Conservation (phyloP, 2,113 vertebrate genomes). For the Gymnarchus niloticus region DNA sequence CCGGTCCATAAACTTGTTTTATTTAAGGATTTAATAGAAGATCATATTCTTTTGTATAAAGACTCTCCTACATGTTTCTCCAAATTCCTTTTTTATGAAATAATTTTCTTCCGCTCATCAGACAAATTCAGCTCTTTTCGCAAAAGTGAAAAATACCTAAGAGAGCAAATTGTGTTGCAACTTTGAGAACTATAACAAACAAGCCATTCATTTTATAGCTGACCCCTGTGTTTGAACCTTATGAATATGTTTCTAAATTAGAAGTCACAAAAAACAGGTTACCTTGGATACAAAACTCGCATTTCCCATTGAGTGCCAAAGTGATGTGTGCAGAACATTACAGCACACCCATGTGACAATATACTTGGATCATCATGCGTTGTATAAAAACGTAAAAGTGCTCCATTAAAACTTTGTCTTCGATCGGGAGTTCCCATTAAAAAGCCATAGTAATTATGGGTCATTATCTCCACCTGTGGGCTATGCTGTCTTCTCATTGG, state of each 20-base stretch:
- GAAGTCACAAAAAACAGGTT: slow-evolving; percentile 28
- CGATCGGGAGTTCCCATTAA: not conserved
- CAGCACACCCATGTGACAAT: not conserved
- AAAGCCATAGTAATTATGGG: not conserved
- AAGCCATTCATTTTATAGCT: slow-evolving; percentile 37
- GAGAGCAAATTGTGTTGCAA: not conserved
- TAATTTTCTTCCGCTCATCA: slow-evolving; percentile 41
- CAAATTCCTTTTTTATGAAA: not conserved
- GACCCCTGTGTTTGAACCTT: slow-evolving; percentile 12
- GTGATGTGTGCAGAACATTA: not conserved
- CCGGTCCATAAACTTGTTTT: too few species aligned
- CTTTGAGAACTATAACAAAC: slow-evolving; percentile 38
- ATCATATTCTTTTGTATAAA: not conserved
- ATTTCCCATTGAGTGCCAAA: not conserved
- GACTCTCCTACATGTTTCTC: not conserved
- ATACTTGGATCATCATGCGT: not conserved
- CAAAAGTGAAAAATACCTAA: slow-evolving; percentile 24
- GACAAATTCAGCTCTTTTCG: slow-evolving; percentile 32
- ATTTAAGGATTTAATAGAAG: too few species aligned
- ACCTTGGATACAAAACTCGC: slow-evolving; percentile 30
- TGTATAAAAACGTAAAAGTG: not conserved
- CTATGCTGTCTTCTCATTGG: not conserved
- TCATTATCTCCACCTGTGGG: not conserved
- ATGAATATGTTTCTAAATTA: slow-evolving; percentile 24
- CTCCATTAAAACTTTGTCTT: not conserved